Evolutionary conservation across 2,888 invertebrate genomes (phyloP).

Genomic region (Pristionchus maxplancki): DNA sequence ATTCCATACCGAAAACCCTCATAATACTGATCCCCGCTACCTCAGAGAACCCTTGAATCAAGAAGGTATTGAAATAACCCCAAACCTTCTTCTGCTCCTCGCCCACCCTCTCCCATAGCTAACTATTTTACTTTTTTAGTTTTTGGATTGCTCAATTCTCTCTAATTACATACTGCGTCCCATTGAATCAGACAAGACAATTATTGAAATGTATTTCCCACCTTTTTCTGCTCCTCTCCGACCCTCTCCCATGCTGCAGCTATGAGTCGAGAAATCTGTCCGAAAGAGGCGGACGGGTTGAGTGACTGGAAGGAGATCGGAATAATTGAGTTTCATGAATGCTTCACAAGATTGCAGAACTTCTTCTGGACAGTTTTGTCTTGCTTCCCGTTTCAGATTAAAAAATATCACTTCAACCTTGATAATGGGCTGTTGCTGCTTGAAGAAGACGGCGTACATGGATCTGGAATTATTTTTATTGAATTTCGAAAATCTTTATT

Average conservation of each 20-base stretch:
- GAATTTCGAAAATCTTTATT: too few species aligned
- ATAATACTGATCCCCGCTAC: too few species aligned
- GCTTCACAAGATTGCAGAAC: neutral
- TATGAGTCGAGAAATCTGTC: constrained; percentile 37
- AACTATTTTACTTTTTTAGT: too few species aligned
- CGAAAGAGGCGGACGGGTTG: constrained; percentile 16
- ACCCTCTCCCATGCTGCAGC: constrained; percentile 40
- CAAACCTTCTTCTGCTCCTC: constrained; percentile 41
- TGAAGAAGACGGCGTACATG: constrained; percentile 46
- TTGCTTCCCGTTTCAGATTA: neutral
- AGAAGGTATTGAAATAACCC: too few species aligned
- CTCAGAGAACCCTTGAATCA: too few species aligned
- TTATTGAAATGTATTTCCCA: too few species aligned
- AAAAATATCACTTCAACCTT: constrained; percentile 3
- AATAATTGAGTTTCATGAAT: neutral
- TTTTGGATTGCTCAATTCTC: too few species aligned
- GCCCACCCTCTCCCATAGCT: too few species aligned
- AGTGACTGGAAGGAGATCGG: neutral
- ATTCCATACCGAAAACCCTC: too few species aligned
- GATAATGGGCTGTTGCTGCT: constrained; percentile 38
- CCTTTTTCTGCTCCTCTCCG: too few species aligned
- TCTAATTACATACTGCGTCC: too few species aligned
- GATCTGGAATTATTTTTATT: neutral
- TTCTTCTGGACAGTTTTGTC: neutral
- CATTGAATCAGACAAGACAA: too few species aligned